A percentile compares a stretch with the other conserved stretches of the same genome.
These are phyloP conservation scores for Mallateleia sp. DNA, from an alignment of 2,888 invertebrate genomes.

Conservation along the genomic window DNA sequence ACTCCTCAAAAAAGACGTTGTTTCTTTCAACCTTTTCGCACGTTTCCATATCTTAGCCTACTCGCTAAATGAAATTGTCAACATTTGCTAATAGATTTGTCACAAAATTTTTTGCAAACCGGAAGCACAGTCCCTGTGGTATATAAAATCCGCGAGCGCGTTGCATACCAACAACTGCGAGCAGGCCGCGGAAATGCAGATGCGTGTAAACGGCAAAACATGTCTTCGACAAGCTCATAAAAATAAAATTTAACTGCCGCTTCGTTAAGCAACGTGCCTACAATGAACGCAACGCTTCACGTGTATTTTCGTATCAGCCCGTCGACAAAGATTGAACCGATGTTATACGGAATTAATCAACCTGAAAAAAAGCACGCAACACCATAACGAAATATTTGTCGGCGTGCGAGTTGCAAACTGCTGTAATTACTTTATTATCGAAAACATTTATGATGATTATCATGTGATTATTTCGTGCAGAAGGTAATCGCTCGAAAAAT, in stretches of 20 bases:
- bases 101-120: slow-evolving; percentile 38
- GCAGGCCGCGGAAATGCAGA: slow-evolving; percentile 61
- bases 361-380: slow-evolving; percentile 37
- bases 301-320: slow-evolving; percentile 42
- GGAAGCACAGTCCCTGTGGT: slow-evolving; percentile 36
- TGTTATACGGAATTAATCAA: slow-evolving; percentile 58
- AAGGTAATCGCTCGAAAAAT: slow-evolving; percentile 62
- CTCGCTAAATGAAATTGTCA: slow-evolving; percentile 42
- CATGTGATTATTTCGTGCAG: slow-evolving; percentile 52
- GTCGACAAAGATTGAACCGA: slow-evolving; percentile 21
- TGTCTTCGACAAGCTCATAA: slow-evolving; percentile 75
- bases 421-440: slow-evolving; percentile 70
- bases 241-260: slow-evolving; percentile 72
- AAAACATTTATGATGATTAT: slow-evolving; percentile 66
- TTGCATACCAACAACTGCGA: slow-evolving; percentile 58
- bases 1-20: too few species aligned
- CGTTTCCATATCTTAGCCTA: too few species aligned
- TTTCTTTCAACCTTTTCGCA: too few species aligned
- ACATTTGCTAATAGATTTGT: slow-evolving; percentile 54
- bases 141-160: slow-evolving; percentile 32
- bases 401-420: slow-evolving; percentile 55
- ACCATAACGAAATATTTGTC: slow-evolving; percentile 53
- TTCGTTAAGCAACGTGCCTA: slow-evolving; percentile 49
- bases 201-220: slow-evolving; percentile 65
- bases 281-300: slow-evolving; percentile 44